Base-by-base conservation (phyloP, 2,113 vertebrate species). In the Mustela nigripes region DNA sequence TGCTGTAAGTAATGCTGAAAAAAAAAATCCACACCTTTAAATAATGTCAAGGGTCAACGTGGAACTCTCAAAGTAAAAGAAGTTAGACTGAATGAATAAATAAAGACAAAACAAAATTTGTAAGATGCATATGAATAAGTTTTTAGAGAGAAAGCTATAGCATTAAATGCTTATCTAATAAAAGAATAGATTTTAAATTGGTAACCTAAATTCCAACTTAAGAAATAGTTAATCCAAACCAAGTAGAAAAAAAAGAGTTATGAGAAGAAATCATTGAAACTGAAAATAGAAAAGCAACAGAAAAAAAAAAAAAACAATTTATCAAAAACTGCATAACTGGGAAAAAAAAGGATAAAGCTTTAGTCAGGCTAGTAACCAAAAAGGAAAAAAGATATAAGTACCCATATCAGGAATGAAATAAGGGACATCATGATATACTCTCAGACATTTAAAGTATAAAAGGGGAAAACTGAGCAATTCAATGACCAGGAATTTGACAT, bases 281-380 rank as follows among this genome's bases (percentile, higher is more conserved):
- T 31, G 22, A 39, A 97, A 96, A 74, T 2, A 26, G 26, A 67
- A 85, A 94, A 80, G 50, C 10, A 89, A 94, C 48, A 81, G 90
- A 31, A 39, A 89, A 62, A 39, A 88, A 62, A 53, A 31, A 39
- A 89, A 62, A 39, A 88, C 50, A 53, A 53, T 50, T 81, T 62
- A 82, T 56, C 11, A 26, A 74, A 56, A 86, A 11, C 11, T 89
- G 10, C 4, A 50, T 42, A 89, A 60, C 48, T 91, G 9, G 4
- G 74, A 76, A 83, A 83, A 36, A 7, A 67, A 7, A 4, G 63
- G 39, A 62, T 81, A 53, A 69, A 87, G 33, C 60, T 78, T 50
- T 50, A 69, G 71, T 26, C 8, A 85, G 16, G 60, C 1, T 82
- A 18, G n/a, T 10, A 88, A 62, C 4, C 42, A 69, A 56, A 62